These are phyloP conservation scores for Orthosia incerta DNA, from an alignment of 2,888 invertebrate species.

Conservation along the genomic window DNA sequence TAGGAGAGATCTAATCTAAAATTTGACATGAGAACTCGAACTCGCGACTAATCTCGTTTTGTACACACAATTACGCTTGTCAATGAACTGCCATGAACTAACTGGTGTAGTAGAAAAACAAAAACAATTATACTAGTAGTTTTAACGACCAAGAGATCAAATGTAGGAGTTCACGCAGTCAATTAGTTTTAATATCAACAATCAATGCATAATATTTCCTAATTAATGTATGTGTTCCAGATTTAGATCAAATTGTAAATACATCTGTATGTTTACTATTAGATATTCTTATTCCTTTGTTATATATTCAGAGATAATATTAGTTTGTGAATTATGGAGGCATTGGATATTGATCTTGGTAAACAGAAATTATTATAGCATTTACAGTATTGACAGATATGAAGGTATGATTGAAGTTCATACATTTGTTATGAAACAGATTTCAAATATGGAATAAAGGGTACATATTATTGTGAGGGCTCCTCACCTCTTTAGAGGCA, in stretches of 20 bases:
- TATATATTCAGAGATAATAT: not conserved
- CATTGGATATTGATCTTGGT: not conserved
- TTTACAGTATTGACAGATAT: not conserved
- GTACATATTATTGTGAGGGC: too few species aligned
- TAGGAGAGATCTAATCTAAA: not conserved
- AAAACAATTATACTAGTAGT: too few species aligned
- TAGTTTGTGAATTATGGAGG: not conserved
- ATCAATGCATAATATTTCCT: not conserved
- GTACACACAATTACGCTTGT: not conserved
- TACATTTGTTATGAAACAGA: not conserved
- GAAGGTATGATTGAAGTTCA: not conserved
- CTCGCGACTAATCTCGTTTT: not conserved
- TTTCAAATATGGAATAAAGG: too few species aligned
- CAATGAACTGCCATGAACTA: not conserved
- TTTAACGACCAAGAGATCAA: not conserved
- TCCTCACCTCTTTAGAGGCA: too few species aligned
- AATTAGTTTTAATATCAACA: not conserved
- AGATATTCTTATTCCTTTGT: not conserved
- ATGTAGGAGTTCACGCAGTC: too few species aligned
- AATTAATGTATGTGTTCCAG: slow-evolving; percentile 5
- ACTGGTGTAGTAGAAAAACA: not conserved
- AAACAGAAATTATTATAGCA: not conserved
- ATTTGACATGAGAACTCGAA: not conserved
- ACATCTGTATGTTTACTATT: not conserved
- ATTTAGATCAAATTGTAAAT: not conserved